Base-by-base conservation (phyloP, 2,797 vertebrate genomes). In the Pipistrellus pygmaeus region DNA sequence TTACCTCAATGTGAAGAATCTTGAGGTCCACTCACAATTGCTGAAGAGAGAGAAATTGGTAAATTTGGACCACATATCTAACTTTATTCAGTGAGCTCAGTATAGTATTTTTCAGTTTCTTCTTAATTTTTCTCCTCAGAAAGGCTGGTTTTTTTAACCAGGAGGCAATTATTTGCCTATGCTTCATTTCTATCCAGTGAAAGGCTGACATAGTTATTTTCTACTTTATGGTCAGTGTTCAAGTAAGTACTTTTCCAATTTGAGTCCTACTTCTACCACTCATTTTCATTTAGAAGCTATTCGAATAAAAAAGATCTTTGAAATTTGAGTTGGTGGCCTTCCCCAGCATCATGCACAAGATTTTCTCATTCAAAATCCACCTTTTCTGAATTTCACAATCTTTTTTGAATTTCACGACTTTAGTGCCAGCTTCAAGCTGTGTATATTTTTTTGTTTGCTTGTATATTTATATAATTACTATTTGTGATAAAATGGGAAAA, bases 141-240 rank as follows among this genome's bases (percentile, higher is more conserved):
- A 91, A 78, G 27, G 0, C 11, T 84, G 20, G 41, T 91, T 93
- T 93, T 91, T 86, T 87, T 73, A 93, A 77, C 60, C 32, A 69
- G 66, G 44, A 68, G 69, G 46, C 44, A 77, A 77, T 89, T 73
- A 86, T 93, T 87, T 90, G 21, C 55, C 12, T 76, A 27, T 81
- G 81, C 90, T 85, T 95, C 69, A 69, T 93, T 95, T 94, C 53
- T 82, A 44, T n/a, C 53, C 68, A 83, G 3, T 46, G 27, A 93
- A 95, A 90, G 27, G 14, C 46, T 78, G 46, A 84, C 46, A 32
- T 90, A 72, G 93, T 83, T 88, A 88, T 93, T 91, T 93, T 90
- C 32, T 64, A 48, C 44, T 93, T 89, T 96, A 87, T 88, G 46
- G 46, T 88, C 53, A 78, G 25, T 78, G 55, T 88, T 92, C 51